phyloP scores from a whole-genome alignment of 2,888 invertebrate genomes.

The Ochropleura leucogaster region DNA sequence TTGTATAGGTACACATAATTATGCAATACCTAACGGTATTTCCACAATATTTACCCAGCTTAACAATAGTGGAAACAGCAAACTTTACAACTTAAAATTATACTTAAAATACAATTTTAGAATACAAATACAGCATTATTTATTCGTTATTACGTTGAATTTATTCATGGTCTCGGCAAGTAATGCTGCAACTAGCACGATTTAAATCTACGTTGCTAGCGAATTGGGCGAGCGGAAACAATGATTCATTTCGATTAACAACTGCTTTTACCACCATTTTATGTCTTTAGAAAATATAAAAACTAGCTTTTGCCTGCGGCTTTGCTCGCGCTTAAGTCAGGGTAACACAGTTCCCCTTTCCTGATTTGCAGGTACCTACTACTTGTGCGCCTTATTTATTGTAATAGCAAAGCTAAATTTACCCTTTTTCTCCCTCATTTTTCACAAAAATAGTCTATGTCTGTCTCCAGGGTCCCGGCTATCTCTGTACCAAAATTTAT shows the following conservation, averaged over 20 bases:
- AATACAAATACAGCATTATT: conserved; percentile 39
- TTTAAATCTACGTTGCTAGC: conserved; percentile 38
- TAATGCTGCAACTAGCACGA: conserved; percentile 35
- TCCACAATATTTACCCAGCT: conserved; percentile 2
- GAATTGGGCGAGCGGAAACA: conserved; percentile 39
- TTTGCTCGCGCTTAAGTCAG: no score
- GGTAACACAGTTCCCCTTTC: no score
- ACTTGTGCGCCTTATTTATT: no score
- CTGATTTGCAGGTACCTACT: no score
- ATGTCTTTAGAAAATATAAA: conserved; percentile 5
- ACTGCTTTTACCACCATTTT: conserved; percentile 16
- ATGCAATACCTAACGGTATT: neutral
- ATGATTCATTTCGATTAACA: conserved; percentile 49
- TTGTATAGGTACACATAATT: neutral
- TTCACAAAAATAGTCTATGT: no score
- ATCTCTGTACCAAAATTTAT: no score
- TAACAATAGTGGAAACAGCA: neutral
- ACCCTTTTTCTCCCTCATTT: no score
- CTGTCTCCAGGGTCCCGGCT: no score
- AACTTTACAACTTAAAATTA: conserved; percentile 16
- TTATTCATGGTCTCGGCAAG: conserved; percentile 46
- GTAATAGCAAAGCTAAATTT: no score
- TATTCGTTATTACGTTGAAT: conserved; percentile 54
- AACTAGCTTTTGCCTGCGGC: neutral
- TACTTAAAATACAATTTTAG: conserved; percentile 49